Evolutionary conservation across 1,140 invertebrate genomes (phyloP), one percentile per base, ranked within the genome.

Genomic region (Episyrphus balteatus): DNA sequence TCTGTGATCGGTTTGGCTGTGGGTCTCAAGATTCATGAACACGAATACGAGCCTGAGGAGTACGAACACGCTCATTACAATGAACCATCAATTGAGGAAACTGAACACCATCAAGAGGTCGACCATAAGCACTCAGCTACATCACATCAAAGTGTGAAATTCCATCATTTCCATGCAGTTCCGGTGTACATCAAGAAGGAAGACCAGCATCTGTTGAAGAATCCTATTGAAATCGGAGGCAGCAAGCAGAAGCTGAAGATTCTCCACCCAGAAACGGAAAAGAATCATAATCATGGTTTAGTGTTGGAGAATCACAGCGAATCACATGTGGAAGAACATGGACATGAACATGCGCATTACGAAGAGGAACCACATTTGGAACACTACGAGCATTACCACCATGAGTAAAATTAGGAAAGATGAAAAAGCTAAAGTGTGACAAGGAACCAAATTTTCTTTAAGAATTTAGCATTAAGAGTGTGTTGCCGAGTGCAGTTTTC

Each of bases 141-240:
- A 51, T 79, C 77, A 17, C 77, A 79, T 55, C 78, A 80, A 61
- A 77, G 75, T 32, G 74, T 80, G 51, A 78, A 79, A 52, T 77
- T 80, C 54, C 76, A 79, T 55, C 78, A 80, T 51, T 79, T 76
- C 61, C 78, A 79, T 51, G 71, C 77, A 8, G 77, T 80, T 9
- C 78, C 78, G 12, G 77, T 79, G 5, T 79, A 78, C 60, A 69
- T 79, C 5, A 80, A 79, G 66, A 77, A 79, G 55, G 78, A 79
- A 57, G 75, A 79, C 59, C 72, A 70, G 55, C 75, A 80, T 56
- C 60, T 78, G 32, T 61, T 79, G 10, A 72, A 79, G 51, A 75
- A 79, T 51, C 77, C 78, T 9, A 62, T 80, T 40, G 75, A 77
- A 52, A 74, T 76, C 52, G 77, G 77, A 34, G 74, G 74, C 51